Percentiles rank a stretch among this genome's conserved stretches.
phyloP scores from a whole-genome alignment of 2,113 vertebrate species.

The Psettodes erumei region DNA sequence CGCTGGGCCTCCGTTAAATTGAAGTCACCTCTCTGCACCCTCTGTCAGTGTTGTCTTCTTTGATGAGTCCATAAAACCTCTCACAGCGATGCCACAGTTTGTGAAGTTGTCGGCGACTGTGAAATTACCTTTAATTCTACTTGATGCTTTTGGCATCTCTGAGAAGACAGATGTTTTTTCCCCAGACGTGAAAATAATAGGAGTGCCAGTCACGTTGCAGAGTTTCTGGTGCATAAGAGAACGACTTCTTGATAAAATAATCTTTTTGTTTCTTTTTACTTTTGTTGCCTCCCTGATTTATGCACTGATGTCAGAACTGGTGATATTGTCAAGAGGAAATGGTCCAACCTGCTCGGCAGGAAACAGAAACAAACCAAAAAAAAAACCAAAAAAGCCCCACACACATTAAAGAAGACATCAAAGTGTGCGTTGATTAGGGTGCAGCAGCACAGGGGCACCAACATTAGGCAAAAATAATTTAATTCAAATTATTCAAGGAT shows the following conservation, averaged over 20 bases:
- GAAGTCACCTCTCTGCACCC: not conserved
- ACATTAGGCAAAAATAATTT: constrained; percentile 57
- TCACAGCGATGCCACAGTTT: not conserved
- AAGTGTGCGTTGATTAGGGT: constrained; percentile 68
- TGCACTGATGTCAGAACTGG: constrained; percentile 30
- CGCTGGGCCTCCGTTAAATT: constrained; percentile 23
- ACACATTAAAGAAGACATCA: constrained; percentile 75
- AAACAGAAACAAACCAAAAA: constrained; percentile 41
- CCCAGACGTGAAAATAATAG: constrained; percentile 2
- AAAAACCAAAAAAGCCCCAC: constrained; percentile 10
- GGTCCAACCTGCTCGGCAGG: constrained; percentile 4
- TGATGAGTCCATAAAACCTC: constrained; percentile 11
- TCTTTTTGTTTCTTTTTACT: constrained; percentile 5
- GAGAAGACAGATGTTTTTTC: not conserved
- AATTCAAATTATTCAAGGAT: constrained; percentile 77
- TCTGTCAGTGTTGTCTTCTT: not conserved
- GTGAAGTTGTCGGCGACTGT: constrained; percentile 17
- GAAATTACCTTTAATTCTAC: constrained; percentile 32
- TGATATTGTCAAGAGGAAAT: constrained; percentile 45
- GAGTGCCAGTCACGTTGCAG: not conserved
- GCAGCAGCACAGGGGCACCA: constrained; percentile 51
- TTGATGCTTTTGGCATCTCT: constrained; percentile 22
- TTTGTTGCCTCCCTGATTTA: constrained; percentile 10
- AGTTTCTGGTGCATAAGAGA: not conserved
- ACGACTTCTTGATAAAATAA: not conserved